A percentile compares a stretch with the other conserved stretches of the same genome.
Conservation (phyloP, 2,113 vertebrate genomes). For the Gallinago media region DNA sequence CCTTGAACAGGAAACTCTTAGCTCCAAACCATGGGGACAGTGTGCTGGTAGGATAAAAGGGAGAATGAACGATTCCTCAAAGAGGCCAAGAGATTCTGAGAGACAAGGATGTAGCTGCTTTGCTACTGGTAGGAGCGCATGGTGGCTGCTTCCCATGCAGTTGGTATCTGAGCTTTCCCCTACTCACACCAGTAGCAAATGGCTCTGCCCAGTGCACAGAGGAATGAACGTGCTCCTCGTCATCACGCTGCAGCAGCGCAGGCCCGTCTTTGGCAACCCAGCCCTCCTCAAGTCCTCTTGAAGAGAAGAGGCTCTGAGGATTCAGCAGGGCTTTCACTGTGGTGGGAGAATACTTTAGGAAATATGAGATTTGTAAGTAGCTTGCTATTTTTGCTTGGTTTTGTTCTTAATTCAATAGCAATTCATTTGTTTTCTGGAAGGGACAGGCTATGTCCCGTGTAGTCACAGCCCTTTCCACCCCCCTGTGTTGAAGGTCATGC, state of each 20-base stretch:
- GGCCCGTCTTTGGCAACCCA: neutral
- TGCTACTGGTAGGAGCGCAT: neutral
- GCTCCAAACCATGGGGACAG: neutral
- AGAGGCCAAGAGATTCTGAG: neutral
- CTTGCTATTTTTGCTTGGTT: neutral
- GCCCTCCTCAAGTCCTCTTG: neutral
- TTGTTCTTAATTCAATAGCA: neutral
- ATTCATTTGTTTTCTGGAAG: neutral
- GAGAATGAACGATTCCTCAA: neutral
- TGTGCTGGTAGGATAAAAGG: neutral
- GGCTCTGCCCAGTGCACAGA: neutral
- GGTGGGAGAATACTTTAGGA: neutral
- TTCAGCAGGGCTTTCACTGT: neutral
- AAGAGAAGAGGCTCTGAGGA: neutral
- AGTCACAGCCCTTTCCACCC: neutral
- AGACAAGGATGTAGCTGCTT: neutral
- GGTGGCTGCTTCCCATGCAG: accelerated
- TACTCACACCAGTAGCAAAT: neutral
- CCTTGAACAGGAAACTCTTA: neutral
- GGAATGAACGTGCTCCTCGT: neutral
- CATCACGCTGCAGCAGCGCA: neutral
- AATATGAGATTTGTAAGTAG: neutral
- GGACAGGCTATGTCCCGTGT: neutral
- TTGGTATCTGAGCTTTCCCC: neutral
- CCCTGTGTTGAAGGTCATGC: accelerated